Evolutionary conservation across 1,140 invertebrate species (phyloP), one percentile per base, ranked within the genome.

Genomic region (Pogonomyrmex barbatus): DNA sequence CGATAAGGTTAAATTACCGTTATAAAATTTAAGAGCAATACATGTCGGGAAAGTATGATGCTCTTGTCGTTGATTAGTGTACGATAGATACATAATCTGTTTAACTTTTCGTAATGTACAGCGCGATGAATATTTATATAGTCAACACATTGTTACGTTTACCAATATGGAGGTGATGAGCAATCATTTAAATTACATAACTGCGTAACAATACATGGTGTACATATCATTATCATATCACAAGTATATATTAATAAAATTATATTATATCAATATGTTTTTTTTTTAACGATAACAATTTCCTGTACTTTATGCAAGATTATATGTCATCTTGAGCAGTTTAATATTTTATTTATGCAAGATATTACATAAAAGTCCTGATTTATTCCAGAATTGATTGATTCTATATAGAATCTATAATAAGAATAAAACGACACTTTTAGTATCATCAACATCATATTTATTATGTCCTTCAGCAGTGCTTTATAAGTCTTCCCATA

Each of bases 401-500:
- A 5, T 50, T 42, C 45, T 56, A 45, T 39, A 4, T 33, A 62
- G 14, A 63, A 30, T 4, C 24, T 45, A 45, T 39, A 54, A 79
- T 39, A 75, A 76, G n/a, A 76, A 75, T 76, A 50, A 60, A 75
- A 83, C 36, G 9, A 5, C 42, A 75, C n/a, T 76, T 30, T 36
- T 75, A 47, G 36, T 83, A 83, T 83, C n/a, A 60, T 83, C 54
- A 83, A 83, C 68, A 60, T 83, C 68, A 62, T 83, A 75, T 60
- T 86, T 70, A 62, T 70, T 39, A 68, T 85, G 73, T 54, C 67
- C 47, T 89, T 58, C 70, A 47, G 50, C 62, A 77, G 70, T 91
- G 68, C 76, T 90, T 90, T 90, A 90, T 90, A 90, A 77, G 60
- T 56, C 47, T 88, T 86, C 33, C 65, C 50, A 84, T 87, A 87